A percentile compares a stretch with the other conserved stretches of the same genome.
Evolutionary conservation across 2,113 vertebrate genomes (phyloP).

Genomic region (Cettia cetti): DNA sequence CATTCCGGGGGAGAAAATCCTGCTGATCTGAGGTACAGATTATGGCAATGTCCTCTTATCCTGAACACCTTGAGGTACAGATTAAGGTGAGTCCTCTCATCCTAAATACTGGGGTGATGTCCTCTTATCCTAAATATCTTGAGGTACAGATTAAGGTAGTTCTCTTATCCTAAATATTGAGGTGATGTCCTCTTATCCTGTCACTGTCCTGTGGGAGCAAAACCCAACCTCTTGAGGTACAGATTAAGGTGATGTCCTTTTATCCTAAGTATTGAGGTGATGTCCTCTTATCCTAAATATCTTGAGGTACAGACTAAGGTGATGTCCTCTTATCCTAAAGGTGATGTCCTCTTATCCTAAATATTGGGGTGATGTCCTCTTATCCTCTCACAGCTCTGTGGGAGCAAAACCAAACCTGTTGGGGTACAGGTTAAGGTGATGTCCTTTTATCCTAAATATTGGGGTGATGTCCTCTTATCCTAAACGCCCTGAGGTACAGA

Average conservation of each 20-base stretch:
- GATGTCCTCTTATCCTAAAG: accelerated
- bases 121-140: no score
- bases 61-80: no score
- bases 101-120: no score
- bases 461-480: not conserved
- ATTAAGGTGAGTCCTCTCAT: no score
- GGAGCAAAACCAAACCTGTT: not conserved
- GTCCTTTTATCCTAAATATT: accelerated
- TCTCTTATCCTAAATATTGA: no score
- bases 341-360: not conserved
- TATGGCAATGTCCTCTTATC: not conserved
- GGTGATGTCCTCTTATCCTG: no score
- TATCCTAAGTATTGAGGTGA: no score
- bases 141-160: not conserved
- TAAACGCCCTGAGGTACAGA: no score
- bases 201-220: no score
- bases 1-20: not conserved
- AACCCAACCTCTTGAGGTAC: no score
- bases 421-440: accelerated
- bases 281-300: not conserved
- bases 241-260: no score
- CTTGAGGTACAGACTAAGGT: accelerated
- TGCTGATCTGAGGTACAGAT: accelerated
- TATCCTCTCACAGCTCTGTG: no score
- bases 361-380: not conserved